These are phyloP conservation scores for Amblyjoppa fuscipennis DNA, from an alignment of 2,888 invertebrate species.

Conservation along the genomic window DNA sequence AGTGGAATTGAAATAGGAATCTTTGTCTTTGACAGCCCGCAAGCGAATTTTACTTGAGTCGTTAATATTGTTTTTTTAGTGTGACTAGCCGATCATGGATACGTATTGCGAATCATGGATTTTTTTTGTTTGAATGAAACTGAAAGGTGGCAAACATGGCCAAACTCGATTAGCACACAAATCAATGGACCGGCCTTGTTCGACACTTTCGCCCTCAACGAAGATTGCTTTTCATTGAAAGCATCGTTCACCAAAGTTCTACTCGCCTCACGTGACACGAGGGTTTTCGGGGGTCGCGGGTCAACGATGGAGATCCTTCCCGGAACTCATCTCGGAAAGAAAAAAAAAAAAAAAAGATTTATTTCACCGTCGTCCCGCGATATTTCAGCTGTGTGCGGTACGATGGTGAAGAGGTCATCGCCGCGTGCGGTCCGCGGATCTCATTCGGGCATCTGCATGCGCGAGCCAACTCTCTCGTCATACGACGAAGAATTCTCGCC, in stretches of 20 bases:
- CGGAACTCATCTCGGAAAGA: slow-evolving; percentile 39
- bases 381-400: slow-evolving; percentile 33
- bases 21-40: too few species aligned
- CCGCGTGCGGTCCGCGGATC: slow-evolving; percentile 67
- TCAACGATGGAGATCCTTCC: slow-evolving; percentile 37
- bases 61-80: too few species aligned
- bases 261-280: slow-evolving; percentile 13
- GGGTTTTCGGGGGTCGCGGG: slow-evolving; percentile 30
- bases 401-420: slow-evolving; percentile 56
- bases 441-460: slow-evolving; percentile 63
- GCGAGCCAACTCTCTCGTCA: slow-evolving; percentile 19
- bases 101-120: too few species aligned
- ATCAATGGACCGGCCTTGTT: not conserved
- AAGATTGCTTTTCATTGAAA: not conserved
- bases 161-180: not conserved
- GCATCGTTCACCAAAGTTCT: not conserved
- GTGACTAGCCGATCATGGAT: too few species aligned
- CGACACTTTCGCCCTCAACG: not conserved
- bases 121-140: too few species aligned
- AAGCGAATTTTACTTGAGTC: too few species aligned
- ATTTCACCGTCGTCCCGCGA: slow-evolving; percentile 41
- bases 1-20: too few species aligned
- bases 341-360: not conserved
- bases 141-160: too few species aligned
- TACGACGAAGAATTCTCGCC: slow-evolving; percentile 33